Evolutionary conservation across 2,113 vertebrate genomes (phyloP).

Genomic region (Macaca nemestrina): DNA sequence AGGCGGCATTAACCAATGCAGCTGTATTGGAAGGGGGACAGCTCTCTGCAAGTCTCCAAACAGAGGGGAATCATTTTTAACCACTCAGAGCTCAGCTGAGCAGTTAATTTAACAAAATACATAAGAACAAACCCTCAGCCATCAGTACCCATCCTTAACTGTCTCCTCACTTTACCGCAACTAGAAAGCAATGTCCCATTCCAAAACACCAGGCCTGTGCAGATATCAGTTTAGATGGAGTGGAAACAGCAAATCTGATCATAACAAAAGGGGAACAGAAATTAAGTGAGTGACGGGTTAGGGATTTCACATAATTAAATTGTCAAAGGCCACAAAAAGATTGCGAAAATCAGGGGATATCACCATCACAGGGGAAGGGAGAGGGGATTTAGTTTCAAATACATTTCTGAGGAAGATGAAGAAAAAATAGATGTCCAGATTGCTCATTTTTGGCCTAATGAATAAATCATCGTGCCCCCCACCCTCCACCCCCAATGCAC

Average conservation of each 20-base stretch:
- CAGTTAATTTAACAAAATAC: constrained; percentile 78
- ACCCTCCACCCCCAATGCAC: constrained; percentile 80
- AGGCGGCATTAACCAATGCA: constrained; percentile 71
- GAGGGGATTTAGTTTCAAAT: constrained; percentile 76
- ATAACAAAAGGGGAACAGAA: constrained; percentile 73
- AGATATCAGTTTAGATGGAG: constrained; percentile 61
- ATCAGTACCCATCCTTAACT: constrained; percentile 16
- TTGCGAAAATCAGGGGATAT: constrained; percentile 73
- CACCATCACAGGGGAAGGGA: constrained; percentile 64
- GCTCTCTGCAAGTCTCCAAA: constrained; percentile 76
- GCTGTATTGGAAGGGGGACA: constrained; percentile 77
- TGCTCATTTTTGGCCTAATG: constrained; percentile 91
- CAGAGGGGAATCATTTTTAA: constrained; percentile 75
- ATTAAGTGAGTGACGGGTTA: constrained; percentile 50
- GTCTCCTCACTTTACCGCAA: constrained; percentile 18
- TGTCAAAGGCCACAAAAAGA: constrained; percentile 76
- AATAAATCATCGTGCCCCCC: constrained; percentile 91
- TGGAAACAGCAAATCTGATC: constrained; percentile 65
- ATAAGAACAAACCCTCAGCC: constrained; percentile 40
- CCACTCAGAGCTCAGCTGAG: constrained; percentile 79
- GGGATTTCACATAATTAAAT: constrained; percentile 75
- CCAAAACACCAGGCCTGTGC: constrained; percentile 59
- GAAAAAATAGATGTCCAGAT: constrained; percentile 83
- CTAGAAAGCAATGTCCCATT: constrained; percentile 61
- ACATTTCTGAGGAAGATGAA: constrained; percentile 77